Percentiles rank a stretch among this genome's conserved stretches.
Evolutionary conservation across 1,140 invertebrate genomes (phyloP).

Genomic region (Bombus pascuorum): DNA sequence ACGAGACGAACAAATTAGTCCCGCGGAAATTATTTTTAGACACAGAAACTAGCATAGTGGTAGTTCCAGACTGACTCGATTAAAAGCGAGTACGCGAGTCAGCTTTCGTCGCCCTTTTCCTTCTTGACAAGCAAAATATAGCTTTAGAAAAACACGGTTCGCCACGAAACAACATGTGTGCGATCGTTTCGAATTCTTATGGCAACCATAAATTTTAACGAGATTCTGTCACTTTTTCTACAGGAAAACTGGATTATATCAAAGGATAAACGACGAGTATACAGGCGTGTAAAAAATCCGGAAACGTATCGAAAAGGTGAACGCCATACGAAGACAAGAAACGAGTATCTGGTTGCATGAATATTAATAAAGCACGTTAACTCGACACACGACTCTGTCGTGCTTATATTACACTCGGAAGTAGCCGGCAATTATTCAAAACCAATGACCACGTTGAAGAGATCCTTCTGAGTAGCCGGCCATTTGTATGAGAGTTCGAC

Average conservation of each 20-base stretch:
- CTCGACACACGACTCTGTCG: conserved; percentile 22
- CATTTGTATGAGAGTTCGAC: not conserved
- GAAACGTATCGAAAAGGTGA: conserved; percentile 50
- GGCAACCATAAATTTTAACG: conserved; percentile 11
- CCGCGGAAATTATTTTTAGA: not conserved
- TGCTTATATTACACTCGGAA: conserved; percentile 42
- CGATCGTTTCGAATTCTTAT: not conserved
- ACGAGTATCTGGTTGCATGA: conserved; percentile 45
- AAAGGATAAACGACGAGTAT: not conserved
- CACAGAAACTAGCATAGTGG: not conserved
- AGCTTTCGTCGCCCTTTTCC: not conserved
- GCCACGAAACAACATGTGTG: not conserved
- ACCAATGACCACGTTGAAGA: conserved; percentile 8
- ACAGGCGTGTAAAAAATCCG: conserved; percentile 17
- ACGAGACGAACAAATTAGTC: not conserved
- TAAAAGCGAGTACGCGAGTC: not conserved
- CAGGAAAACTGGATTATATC: conserved; percentile 28
- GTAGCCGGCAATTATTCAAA: conserved; percentile 44
- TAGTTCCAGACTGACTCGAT: not conserved
- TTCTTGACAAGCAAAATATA: not conserved
- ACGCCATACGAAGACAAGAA: conserved; percentile 47
- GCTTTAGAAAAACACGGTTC: not conserved
- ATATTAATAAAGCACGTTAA: conserved; percentile 50
- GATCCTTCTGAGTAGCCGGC: not conserved
- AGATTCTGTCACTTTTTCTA: not conserved